Conservation (phyloP, 2,888 invertebrate genomes). For the Lasioglossum figueresi region DNA sequence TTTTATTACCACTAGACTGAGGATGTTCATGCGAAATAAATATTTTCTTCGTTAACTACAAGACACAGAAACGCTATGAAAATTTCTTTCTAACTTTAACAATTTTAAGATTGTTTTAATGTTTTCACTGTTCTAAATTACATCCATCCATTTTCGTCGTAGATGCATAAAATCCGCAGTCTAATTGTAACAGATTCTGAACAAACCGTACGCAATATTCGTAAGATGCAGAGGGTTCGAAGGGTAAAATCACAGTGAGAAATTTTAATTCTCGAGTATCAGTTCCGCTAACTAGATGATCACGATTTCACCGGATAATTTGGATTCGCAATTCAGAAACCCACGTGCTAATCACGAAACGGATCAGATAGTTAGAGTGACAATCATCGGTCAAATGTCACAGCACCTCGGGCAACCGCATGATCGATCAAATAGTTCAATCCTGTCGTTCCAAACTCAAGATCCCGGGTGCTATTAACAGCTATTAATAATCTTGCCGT, state of each 20-base stretch:
- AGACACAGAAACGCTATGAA: no score
- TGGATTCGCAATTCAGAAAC: background rate
- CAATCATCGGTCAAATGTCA: constrained; percentile 1
- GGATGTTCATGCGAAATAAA: no score
- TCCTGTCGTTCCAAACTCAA: background rate
- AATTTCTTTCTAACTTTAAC: no score
- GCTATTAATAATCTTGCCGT: background rate
- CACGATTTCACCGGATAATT: background rate
- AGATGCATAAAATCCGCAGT: no score
- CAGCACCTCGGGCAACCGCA: background rate
- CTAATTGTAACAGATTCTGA: background rate
- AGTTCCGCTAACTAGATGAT: background rate
- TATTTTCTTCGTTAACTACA: no score
- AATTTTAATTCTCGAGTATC: background rate
- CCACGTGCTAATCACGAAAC: background rate
- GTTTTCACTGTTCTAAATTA: no score
- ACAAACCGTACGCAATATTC: background rate
- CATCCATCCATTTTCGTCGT: no score
- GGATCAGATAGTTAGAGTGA: background rate
- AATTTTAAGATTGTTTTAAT: no score
- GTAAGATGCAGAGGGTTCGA: background rate
- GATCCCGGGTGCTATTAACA: background rate
- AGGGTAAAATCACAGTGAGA: background rate
- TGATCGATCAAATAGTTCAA: background rate
- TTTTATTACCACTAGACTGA: background rate